phyloP scores from a whole-genome alignment of 1,140 invertebrate species.

The Propsilocerus akamusi region DNA sequence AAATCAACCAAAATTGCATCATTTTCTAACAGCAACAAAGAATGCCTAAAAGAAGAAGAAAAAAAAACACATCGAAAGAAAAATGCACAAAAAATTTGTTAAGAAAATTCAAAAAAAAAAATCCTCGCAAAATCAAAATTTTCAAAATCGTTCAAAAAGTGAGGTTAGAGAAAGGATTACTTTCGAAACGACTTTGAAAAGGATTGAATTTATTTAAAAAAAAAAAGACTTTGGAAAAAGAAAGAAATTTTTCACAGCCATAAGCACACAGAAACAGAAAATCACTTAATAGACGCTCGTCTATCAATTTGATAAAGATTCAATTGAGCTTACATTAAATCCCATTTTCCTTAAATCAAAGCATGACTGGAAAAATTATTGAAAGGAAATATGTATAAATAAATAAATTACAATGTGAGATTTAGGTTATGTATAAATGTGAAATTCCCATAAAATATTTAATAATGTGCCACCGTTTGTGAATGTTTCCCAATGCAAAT shows the following conservation, averaged over 20 bases:
- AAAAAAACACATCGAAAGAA: neutral
- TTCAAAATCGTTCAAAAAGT: no score
- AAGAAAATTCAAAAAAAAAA: neutral
- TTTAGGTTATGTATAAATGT: neutral
- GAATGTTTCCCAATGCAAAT: no score
- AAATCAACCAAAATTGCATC: no score
- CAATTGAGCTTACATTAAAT: conserved; percentile 24
- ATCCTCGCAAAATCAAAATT: no score
- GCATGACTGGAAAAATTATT: conserved; percentile 24
- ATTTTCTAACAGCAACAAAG: neutral
- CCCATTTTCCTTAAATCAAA: conserved; percentile 26
- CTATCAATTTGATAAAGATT: neutral
- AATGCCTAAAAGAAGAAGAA: neutral
- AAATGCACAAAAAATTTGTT: neutral
- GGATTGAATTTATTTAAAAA: neutral
- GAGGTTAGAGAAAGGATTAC: no score
- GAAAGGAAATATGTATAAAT: neutral
- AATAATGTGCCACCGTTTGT: no score
- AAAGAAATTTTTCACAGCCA: neutral
- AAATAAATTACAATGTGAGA: neutral
- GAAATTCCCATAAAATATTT: neutral
- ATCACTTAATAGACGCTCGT: neutral
- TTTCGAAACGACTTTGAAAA: no score
- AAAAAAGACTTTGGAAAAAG: neutral
- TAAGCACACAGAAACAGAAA: neutral